Evolutionary conservation across 2,113 vertebrate genomes (phyloP).

Genomic region (Rhinolophus sinicus): DNA sequence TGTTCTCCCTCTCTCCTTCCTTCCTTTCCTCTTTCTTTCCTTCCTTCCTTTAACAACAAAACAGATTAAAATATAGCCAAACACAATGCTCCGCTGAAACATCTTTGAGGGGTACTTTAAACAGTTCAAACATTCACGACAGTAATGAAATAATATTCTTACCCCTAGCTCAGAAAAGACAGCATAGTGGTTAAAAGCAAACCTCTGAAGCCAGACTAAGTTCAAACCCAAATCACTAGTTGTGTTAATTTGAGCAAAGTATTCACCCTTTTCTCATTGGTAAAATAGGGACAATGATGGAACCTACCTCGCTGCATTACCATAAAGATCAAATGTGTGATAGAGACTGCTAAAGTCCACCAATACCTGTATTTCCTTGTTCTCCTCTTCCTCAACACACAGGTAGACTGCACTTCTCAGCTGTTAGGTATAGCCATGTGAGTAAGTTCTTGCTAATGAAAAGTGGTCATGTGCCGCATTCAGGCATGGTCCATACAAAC

Average conservation of each 20-base stretch:
- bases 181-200: conserved; percentile 19
- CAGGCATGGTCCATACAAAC: background rate
- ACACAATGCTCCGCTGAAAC: background rate
- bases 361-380: background rate
- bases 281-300: conserved; percentile 6
- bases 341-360: background rate
- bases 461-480: background rate
- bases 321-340: background rate
- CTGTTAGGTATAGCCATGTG: background rate
- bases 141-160: background rate
- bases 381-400: background rate
- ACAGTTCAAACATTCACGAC: background rate
- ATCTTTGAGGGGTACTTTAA: conserved; percentile 13
- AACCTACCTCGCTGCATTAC: background rate
- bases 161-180: background rate
- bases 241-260: background rate
- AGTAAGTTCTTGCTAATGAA: conserved; percentile 35
- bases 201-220: background rate
- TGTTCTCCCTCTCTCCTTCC: background rate
- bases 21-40: background rate
- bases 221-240: background rate
- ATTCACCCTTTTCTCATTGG: background rate
- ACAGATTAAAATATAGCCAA: background rate
- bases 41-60: conserved; percentile 31
- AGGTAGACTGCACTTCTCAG: background rate